A percentile compares a stretch with the other conserved stretches of the same genome.
Evolutionary conservation across 2,113 vertebrate genomes (phyloP).

Genomic region (Cryptoleucopteryx plumbea): DNA sequence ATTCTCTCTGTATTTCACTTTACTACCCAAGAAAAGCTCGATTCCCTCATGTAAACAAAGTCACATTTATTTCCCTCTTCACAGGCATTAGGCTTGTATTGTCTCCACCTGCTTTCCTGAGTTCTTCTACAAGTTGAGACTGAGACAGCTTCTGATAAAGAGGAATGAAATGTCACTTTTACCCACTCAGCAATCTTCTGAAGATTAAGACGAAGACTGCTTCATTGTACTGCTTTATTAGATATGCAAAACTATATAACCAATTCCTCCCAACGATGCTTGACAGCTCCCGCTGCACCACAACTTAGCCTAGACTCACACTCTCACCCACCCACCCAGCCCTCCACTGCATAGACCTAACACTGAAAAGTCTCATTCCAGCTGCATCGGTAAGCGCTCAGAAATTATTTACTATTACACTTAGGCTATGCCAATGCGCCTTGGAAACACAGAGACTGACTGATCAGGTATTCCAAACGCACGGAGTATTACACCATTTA

Average conservation of each 20-base stretch:
- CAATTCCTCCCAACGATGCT: accelerated
- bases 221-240: not conserved
- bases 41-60: not conserved
- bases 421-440: not conserved
- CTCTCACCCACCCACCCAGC: not conserved
- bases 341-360: not conserved
- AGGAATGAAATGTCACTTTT: not conserved
- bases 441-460: not conserved
- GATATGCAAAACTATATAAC: not conserved
- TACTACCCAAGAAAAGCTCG: not conserved
- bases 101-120: not conserved
- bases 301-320: accelerated
- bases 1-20: not conserved
- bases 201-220: not conserved
- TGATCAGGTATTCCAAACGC: not conserved
- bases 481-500: not conserved
- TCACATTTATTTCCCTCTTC: not conserved
- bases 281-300: not conserved
- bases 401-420: not conserved
- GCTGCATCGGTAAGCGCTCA: accelerated
- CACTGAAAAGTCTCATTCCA: not conserved
- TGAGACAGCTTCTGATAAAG: not conserved
- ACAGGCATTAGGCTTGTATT: too few relatives aligned
- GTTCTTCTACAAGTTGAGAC: not conserved
- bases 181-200: not conserved